These are phyloP conservation scores for Dasysyrphus tricinctus DNA, from an alignment of 2,888 invertebrate genomes.

Conservation along the genomic window DNA sequence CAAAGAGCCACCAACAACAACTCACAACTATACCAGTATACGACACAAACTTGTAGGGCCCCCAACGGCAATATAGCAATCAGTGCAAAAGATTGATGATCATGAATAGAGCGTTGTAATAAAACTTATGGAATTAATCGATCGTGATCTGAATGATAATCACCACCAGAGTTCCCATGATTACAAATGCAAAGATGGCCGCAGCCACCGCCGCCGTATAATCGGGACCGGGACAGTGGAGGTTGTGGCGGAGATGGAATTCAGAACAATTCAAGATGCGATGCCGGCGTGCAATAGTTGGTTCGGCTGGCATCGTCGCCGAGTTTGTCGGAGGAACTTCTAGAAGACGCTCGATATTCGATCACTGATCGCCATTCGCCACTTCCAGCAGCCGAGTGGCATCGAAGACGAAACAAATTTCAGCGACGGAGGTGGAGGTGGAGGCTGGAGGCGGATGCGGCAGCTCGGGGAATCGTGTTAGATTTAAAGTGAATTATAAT, in stretches of 20 bases:
- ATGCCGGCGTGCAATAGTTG: slow-evolving; percentile 41
- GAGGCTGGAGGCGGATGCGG: slow-evolving; percentile 44
- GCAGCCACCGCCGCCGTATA: background rate
- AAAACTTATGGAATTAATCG: slow-evolving; percentile 75
- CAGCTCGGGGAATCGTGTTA: slow-evolving; percentile 62
- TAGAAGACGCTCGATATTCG: slow-evolving; percentile 68
- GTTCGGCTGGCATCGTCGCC: slow-evolving; percentile 2
- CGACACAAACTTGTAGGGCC: slow-evolving; percentile 51
- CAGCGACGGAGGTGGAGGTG: background rate
- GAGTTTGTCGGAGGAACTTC: slow-evolving; percentile 35
- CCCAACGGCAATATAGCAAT: slow-evolving; percentile 72
- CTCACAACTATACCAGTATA: background rate
- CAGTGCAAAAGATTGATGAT: slow-evolving; percentile 75
- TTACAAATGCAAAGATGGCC: slow-evolving; percentile 63
- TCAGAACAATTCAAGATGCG: slow-evolving; percentile 64
- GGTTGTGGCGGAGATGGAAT: slow-evolving; percentile 41
- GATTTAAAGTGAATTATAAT: slow-evolving; percentile 75
- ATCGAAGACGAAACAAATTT: slow-evolving; percentile 48
- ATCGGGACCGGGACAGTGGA: background rate
- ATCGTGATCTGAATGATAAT: slow-evolving; percentile 75
- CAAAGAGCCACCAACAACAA: slow-evolving; percentile 6
- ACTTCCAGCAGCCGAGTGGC: slow-evolving; percentile 24
- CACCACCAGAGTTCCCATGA: slow-evolving; percentile 73
- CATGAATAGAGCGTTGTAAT: slow-evolving; percentile 69
- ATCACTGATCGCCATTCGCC: slow-evolving; percentile 62